Conservation (phyloP, 2,797 vertebrate species). For the Cirrhinus mrigala region DNA sequence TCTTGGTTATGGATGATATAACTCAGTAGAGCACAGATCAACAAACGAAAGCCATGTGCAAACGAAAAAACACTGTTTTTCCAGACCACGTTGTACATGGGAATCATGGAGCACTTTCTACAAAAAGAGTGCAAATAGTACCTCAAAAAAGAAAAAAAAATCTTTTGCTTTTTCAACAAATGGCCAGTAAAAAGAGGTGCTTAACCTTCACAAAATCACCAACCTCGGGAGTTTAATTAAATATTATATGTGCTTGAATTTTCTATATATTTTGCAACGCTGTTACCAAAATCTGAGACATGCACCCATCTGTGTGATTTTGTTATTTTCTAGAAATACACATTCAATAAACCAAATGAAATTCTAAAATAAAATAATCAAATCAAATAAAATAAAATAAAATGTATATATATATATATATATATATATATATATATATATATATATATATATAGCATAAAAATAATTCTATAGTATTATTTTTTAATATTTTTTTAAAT, state of each 20-base stretch:
- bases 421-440: too few relatives aligned
- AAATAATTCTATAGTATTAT: too few relatives aligned
- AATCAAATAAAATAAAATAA: too few relatives aligned
- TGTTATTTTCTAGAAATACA: not conserved
- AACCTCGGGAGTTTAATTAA: not conserved
- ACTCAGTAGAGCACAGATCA: slow-evolving; percentile 26
- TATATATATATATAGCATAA: too few relatives aligned
- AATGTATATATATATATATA: too few relatives aligned
- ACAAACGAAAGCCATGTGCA: slow-evolving; percentile 12
- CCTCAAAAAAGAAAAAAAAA: not conserved
- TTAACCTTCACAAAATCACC: not conserved
- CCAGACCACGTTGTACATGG: not conserved
- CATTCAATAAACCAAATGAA: not conserved
- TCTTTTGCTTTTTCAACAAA: not conserved
- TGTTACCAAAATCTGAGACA: not conserved
- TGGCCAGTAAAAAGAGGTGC: not conserved
- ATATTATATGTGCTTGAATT: not conserved
- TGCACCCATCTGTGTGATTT: not conserved
- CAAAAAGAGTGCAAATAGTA: not conserved
- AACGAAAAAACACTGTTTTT: not conserved
- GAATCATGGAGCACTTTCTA: not conserved
- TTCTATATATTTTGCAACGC: not conserved
- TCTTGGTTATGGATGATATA: slow-evolving; percentile 46
- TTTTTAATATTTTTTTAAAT: too few relatives aligned
- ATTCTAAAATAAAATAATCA: not conserved